Conservation (phyloP, 2,797 vertebrate genomes). For the Trematocara caparti region DNA sequence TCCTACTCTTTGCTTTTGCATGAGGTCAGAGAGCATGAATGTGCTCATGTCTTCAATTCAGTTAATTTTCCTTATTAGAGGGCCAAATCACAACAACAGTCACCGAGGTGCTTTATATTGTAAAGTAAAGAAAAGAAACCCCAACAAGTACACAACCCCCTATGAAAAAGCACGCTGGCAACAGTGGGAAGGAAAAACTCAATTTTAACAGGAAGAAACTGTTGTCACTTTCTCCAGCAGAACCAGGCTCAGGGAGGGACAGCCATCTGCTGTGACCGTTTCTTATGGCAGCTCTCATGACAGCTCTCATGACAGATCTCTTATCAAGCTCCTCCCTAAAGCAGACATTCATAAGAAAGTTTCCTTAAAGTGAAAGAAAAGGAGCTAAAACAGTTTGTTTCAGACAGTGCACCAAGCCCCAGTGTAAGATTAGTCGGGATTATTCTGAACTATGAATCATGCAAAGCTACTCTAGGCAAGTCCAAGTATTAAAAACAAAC, state of each 20-base stretch:
- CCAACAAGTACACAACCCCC: not conserved
- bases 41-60: not conserved
- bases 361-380: not conserved
- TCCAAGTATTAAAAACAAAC: not conserved
- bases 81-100: not conserved
- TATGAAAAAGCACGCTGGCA: not conserved
- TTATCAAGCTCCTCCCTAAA: not conserved
- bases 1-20: not conserved
- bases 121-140: not conserved
- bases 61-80: not conserved
- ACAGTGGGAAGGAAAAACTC: not conserved
- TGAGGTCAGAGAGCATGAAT: not conserved
- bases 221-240: not conserved
- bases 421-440: not conserved
- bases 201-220: not conserved
- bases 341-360: not conserved
- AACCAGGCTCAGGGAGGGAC: not conserved
- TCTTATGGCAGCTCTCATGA: no score
- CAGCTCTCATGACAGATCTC: not conserved
- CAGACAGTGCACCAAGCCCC: not conserved
- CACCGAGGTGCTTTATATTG: not conserved
- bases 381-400: not conserved
- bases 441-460: not conserved
- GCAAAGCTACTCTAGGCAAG: not conserved
- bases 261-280: not conserved